Evolutionary conservation across 2,797 vertebrate genomes (phyloP), one percentile per base, ranked within the genome.

Genomic region (Ctenopoma kingsleyae): DNA sequence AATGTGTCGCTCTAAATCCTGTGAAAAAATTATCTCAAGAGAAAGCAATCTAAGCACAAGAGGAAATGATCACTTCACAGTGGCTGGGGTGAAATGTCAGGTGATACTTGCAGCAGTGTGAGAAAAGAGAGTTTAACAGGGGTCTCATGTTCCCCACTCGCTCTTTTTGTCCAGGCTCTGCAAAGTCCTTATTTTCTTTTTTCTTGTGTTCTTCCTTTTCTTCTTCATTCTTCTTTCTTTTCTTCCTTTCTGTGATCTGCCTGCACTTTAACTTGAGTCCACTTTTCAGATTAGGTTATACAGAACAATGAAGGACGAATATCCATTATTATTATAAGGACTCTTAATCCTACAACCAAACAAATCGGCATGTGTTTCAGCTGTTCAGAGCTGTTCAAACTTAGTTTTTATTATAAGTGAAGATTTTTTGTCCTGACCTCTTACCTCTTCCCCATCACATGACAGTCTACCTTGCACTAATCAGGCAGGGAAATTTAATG

Each of bases 401-500:
- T 47, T 52, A 32, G 57, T 30, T 66, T 69, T 78, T 63, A 54
- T 59, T 44, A 62, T 67, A 30, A 50, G 64, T 23, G 2, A 25
- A 60, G 36, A n/a, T 67, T 72, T 78, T 53, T 25, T 56, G 22
- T 36, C 23, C 56, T 76, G 44, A 70, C 74, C 36, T 76, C 50
- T 49, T 23, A 72, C 68, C 62, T 58, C 56, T 40, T 59, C n/a
- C 61, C 0, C 44, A 35, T 59, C 68, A 76, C 46, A 68, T 79
- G 74, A 81, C 67, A 5, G 64, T 78, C 67, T 83, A 80, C 80
- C 74, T 84, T 82, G 63, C 36, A 61, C 82, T 89, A 87, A 91
- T 89, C 82, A 83, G 81, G 72, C 50, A 43, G 88, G 46, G 81
- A 76, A 66, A 80, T 87, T 87, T 91, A 92, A 91, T 87, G 82